A percentile compares a stretch with the other conserved stretches of the same genome.
These are phyloP conservation scores for Encarsia formosa DNA, from an alignment of 2,888 invertebrate genomes.

Conservation along the genomic window DNA sequence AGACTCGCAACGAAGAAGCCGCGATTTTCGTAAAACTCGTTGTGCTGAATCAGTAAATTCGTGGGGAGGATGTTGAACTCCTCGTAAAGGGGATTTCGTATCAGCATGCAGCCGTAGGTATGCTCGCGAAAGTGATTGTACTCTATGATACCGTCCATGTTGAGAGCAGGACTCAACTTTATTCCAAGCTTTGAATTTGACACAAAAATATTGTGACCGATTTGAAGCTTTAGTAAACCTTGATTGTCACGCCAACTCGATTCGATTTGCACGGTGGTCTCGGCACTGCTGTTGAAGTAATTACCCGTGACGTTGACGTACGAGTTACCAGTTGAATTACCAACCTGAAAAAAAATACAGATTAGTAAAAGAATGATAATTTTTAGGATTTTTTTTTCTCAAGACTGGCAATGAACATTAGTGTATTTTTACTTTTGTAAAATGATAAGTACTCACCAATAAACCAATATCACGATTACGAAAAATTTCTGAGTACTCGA, in stretches of 20 bases:
- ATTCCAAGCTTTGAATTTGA: constrained; percentile 72
- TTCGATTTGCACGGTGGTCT: constrained; percentile 81
- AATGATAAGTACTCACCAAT: constrained; percentile 49
- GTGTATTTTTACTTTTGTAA: background rate
- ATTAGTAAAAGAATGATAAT: no score
- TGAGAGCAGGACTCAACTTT: constrained; percentile 77
- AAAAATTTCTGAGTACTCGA: constrained; percentile 82
- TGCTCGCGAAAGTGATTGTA: constrained; percentile 87
- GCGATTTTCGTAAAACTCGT: constrained; percentile 83
- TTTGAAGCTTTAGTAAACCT: constrained; percentile 62
- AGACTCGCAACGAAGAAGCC: constrained; percentile 86
- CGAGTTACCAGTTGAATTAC: constrained; percentile 84
- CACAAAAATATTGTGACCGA: constrained; percentile 82
- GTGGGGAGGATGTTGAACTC: constrained; percentile 75
- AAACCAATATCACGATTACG: constrained; percentile 86
- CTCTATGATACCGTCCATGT: constrained; percentile 73
- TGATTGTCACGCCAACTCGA: constrained; percentile 73
- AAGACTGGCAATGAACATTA: no score
- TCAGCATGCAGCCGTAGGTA: constrained; percentile 74
- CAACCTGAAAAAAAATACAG: constrained; percentile 58
- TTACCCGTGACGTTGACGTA: constrained; percentile 92
- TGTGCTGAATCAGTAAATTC: constrained; percentile 72
- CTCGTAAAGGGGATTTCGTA: constrained; percentile 76
- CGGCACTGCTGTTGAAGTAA: constrained; percentile 73
- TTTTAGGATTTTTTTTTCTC: no score